Base-by-base conservation (phyloP, 92 coral and sea anemone genomes). In the Meandrina meandrites region DNA sequence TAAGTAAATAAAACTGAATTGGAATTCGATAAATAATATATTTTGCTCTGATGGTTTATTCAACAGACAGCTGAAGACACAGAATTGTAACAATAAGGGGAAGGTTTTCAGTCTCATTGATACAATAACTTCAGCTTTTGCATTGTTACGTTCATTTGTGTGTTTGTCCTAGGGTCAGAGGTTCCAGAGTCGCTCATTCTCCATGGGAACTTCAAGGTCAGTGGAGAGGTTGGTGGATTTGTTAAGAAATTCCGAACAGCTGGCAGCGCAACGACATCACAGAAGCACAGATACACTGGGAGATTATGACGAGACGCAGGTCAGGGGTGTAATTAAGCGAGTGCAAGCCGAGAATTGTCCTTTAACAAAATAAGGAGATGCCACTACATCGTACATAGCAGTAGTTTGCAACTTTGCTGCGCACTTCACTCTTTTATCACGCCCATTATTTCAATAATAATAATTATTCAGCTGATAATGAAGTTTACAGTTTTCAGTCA, bases 191-290 rank as follows among this genome's bases (percentile, higher is more conserved):
- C 76, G 42, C 0, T 28, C 86, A 70, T 82, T 70, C 71, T 82
- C 86, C 28, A 58, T 34, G 19, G 86, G 86, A 66, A 51, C 86
- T 19, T 70, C 86, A 71, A 71, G 36, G 84, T 60, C 84, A 58
- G 84, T 48, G 22, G 84, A 80, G 18, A 70, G 68, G 71, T 69
- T 82, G 18, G 51, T 32, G 28, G 77, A 69, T 9, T 7, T 70
- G 24, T 50, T 82, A 50, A 71, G 51, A 69, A 60, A 40, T 13
- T 19, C 86, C 22, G 48, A 71, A 69, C 78, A 50, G 12, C 14
- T 32, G 36, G 57, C 45, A 11, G 17, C 37, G 24, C 74, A 81
- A 27, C 58, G 19, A 21, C 74, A 81, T 40, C 12, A 36, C 57
- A 40, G 21, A 11, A 66, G 62, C 56, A 51, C 40, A 12, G 62